Evolutionary conservation across 2,888 invertebrate species (phyloP).

Genomic region (Drosophila glabriapex): DNA sequence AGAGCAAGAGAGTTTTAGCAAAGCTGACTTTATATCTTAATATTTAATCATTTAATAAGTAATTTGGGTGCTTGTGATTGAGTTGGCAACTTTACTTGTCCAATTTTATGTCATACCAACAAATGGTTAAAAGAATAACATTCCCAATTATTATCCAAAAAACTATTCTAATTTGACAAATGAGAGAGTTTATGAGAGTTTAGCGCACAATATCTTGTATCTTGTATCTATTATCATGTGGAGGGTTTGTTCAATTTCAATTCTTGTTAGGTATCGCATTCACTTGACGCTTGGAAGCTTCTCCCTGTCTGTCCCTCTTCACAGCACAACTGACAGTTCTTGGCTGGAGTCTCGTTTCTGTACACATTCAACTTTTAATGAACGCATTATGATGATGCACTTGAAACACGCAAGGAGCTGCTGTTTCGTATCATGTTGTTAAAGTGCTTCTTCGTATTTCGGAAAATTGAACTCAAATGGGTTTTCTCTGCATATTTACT

Average conservation of each 20-base stretch:
- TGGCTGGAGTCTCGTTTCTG: neutral
- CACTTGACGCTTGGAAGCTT: neutral
- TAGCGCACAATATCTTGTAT: too few relatives aligned
- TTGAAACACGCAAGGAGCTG: slow-evolving; percentile 14
- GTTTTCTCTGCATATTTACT: neutral
- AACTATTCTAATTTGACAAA: neutral
- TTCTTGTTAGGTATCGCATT: neutral
- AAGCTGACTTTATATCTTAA: neutral
- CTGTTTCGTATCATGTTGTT: slow-evolving; percentile 29
- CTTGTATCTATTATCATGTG: neutral
- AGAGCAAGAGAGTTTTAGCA: neutral
- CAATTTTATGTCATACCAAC: neutral
- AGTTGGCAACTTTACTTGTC: neutral
- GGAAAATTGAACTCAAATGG: neutral
- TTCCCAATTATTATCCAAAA: neutral
- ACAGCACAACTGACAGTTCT: slow-evolving; percentile 10
- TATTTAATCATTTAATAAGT: neutral
- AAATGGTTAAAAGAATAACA: neutral
- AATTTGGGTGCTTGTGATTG: neutral
- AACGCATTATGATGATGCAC: slow-evolving; percentile 16
- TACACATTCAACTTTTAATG: slow-evolving; percentile 4
- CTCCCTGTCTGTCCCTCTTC: neutral
- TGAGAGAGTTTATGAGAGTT: neutral
- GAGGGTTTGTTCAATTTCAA: neutral
- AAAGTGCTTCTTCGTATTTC: slow-evolving; percentile 18